Evolutionary conservation across 2,113 vertebrate genomes (phyloP).

Genomic region (Strix aluco): DNA sequence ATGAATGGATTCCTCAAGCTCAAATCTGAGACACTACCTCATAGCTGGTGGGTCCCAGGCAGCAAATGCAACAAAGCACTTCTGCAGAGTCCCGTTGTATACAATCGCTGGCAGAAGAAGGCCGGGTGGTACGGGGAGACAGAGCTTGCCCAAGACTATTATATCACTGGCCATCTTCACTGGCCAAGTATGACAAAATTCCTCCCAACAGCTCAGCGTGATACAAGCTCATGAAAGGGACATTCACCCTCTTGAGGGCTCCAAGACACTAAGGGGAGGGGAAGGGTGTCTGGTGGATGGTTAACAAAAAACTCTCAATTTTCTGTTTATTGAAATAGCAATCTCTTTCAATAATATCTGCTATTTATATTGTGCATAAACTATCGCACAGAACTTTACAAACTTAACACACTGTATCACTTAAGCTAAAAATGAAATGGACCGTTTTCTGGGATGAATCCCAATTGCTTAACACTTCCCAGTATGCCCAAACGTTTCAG

Average conservation of each 20-base stretch:
- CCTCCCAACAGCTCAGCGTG: not conserved
- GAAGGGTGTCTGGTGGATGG: not conserved
- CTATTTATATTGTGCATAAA: not conserved
- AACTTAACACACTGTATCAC: not conserved
- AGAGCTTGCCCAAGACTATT: not conserved
- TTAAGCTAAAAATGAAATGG: not conserved
- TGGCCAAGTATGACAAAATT: slow-evolving; percentile 58
- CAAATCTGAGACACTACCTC: slow-evolving; percentile 47
- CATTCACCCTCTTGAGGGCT: not conserved
- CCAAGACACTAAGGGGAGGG: not conserved
- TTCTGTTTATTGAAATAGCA: not conserved
- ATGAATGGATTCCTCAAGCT: not conserved
- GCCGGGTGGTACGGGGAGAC: not conserved
- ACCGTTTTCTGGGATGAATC: slow-evolving; percentile 31
- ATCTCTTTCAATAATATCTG: not conserved
- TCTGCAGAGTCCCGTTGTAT: not conserved
- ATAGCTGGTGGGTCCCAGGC: slow-evolving; percentile 10
- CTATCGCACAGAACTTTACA: not conserved
- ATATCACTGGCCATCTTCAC: not conserved
- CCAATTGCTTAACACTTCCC: slow-evolving; percentile 59
- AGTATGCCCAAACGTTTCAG: slow-evolving; percentile 12
- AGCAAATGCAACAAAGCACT: not conserved
- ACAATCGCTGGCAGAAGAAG: not conserved
- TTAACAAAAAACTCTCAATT: not conserved
- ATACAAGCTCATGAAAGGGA: not conserved